These are phyloP conservation scores for Zaprionus kolodkinae DNA, from an alignment of 1,140 invertebrate species.

Conservation along the genomic window DNA sequence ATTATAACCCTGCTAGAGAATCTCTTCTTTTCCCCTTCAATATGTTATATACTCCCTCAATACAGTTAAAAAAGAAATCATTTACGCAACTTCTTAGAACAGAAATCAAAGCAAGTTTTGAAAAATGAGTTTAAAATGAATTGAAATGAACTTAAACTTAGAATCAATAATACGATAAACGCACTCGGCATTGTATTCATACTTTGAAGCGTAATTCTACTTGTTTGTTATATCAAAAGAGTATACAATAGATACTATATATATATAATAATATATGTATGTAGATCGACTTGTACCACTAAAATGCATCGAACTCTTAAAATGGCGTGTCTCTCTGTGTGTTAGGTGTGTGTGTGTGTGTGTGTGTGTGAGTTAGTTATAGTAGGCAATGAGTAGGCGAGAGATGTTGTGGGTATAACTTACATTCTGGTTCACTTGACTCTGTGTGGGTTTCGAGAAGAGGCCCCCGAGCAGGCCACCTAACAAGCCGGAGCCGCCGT, in stretches of 20 bases:
- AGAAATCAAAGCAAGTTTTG: not conserved
- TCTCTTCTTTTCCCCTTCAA: not conserved
- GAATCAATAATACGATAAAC: constrained; percentile 1
- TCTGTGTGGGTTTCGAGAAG: constrained; percentile 84
- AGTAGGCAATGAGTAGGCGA: constrained; percentile 50
- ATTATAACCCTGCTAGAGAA: not conserved
- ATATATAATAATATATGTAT: no score
- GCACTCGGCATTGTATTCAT: constrained; percentile 1
- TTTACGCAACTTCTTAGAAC: not conserved
- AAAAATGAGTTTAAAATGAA: constrained; percentile 2
- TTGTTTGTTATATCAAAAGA: constrained; percentile 4
- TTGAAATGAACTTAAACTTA: not conserved
- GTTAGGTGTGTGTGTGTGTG: constrained; percentile 8
- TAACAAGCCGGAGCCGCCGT: constrained; percentile 83
- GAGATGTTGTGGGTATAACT: constrained; percentile 83
- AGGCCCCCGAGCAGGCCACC: constrained; percentile 84
- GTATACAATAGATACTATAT: no score
- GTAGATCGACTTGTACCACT: constrained; percentile 1
- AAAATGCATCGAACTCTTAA: constrained; percentile 60
- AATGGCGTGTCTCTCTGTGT: constrained; percentile 41
- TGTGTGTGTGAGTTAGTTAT: constrained; percentile 20
- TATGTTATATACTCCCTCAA: not conserved
- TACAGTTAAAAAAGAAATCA: not conserved
- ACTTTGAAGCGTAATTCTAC: constrained; percentile 5
- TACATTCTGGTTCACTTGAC: constrained; percentile 84